A percentile compares a stretch with the other conserved stretches of the same genome.
Conservation (phyloP, 1,140 invertebrate species). For the Cataglyphis hispanica region DNA sequence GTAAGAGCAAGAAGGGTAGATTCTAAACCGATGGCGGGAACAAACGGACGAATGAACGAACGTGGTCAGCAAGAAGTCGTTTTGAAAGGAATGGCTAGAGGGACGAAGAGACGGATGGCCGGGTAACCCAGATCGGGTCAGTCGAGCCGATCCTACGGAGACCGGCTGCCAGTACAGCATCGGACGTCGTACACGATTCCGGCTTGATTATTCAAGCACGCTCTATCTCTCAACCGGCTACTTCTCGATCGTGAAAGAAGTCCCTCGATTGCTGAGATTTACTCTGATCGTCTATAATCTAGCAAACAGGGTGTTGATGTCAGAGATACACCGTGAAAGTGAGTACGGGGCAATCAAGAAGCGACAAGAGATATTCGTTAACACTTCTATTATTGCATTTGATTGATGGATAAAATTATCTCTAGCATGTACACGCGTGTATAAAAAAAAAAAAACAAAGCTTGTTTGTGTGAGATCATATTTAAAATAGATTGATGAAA, state of each 20-base stretch:
- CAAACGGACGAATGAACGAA: slow-evolving; percentile 80
- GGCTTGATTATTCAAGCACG: slow-evolving; percentile 13
- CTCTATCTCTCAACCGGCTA: background rate
- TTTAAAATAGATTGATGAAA: slow-evolving; percentile 7
- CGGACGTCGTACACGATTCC: slow-evolving; percentile 81
- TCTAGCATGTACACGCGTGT: background rate
- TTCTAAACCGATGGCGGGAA: slow-evolving; percentile 70
- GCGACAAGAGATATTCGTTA: background rate
- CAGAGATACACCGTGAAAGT: slow-evolving; percentile 52
- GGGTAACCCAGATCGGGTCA: slow-evolving; percentile 86
- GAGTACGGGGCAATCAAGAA: slow-evolving; percentile 36
- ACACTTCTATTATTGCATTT: background rate
- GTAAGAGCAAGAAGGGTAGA: slow-evolving; percentile 53
- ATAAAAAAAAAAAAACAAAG: background rate
- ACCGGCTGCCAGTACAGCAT: slow-evolving; percentile 81
- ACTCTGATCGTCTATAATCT: background rate
- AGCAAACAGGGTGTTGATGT: slow-evolving; percentile 49
- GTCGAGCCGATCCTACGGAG: slow-evolving; percentile 80
- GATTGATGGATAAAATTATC: slow-evolving; percentile 11
- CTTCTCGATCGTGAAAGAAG: slow-evolving; percentile 15
- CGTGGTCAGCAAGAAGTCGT: slow-evolving; percentile 67
- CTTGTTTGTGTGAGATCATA: background rate
- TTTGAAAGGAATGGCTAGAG: slow-evolving; percentile 75
- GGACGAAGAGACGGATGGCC: slow-evolving; percentile 84
- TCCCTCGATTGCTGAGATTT: background rate